Percentiles rank a stretch among this genome's conserved stretches.
Conservation (phyloP, 2,888 invertebrate species). For the Ceraclea dissimilis region DNA sequence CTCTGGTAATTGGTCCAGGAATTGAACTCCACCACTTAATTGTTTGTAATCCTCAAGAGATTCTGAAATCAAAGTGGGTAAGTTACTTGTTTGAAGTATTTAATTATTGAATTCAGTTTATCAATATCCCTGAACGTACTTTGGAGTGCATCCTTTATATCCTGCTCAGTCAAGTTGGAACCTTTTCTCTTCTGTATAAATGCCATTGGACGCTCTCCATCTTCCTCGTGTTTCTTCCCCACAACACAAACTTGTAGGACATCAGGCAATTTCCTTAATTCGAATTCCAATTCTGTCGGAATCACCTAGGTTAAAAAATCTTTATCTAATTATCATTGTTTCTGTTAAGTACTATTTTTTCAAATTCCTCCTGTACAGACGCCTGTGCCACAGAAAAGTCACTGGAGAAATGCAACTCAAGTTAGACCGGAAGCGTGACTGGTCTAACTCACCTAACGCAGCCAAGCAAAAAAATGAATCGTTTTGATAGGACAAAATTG, state of each 20-base stretch:
- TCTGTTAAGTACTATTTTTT: no score
- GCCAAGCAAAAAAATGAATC: no score
- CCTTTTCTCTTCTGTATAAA: slow-evolving; percentile 17
- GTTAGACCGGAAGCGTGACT: no score
- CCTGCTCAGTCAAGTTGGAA: slow-evolving; percentile 11
- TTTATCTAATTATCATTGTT: no score
- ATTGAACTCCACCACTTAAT: slow-evolving; percentile 20
- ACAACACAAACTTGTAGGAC: slow-evolving; percentile 15
- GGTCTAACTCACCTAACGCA: no score
- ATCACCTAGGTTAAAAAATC: slow-evolving; percentile 14
- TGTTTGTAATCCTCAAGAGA: slow-evolving; percentile 19
- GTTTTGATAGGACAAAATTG: no score
- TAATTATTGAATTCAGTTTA: no score
- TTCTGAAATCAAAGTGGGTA: slow-evolving; percentile 17
- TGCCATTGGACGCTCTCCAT: slow-evolving; percentile 19
- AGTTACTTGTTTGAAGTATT: no score
- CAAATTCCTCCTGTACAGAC: no score
- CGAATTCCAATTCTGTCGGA: slow-evolving; percentile 17
- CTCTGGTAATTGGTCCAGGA: slow-evolving; percentile 19
- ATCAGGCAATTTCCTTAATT: slow-evolving; percentile 10
- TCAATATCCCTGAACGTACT: slow-evolving; percentile 8
- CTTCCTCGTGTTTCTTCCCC: slow-evolving; percentile 7
- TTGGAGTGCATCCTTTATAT: slow-evolving; percentile 17
- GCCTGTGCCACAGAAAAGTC: no score
- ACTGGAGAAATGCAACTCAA: no score